Evolutionary conservation across 2,113 vertebrate species (phyloP).

Genomic region (Paraplagusia blochii): DNA sequence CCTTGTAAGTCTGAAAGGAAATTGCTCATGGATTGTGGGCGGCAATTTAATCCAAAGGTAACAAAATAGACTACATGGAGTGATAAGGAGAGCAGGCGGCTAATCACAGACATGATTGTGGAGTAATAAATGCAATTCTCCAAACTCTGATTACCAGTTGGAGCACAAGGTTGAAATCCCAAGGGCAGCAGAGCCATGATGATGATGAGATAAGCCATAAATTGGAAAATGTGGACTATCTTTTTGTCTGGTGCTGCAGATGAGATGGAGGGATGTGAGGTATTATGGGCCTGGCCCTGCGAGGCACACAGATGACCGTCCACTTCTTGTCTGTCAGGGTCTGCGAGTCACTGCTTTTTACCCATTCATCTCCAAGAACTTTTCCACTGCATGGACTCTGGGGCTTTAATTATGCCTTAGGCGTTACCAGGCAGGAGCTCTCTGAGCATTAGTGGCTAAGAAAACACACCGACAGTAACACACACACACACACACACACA

Average conservation of each 20-base stretch:
- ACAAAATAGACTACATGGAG: slow-evolving; percentile 4
- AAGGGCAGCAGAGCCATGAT: slow-evolving; percentile 47
- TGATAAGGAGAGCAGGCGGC: slow-evolving; percentile 17
- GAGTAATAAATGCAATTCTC: slow-evolving; percentile 47
- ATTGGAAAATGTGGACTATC: slow-evolving; percentile 42
- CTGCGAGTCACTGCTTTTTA: slow-evolving; percentile 23
- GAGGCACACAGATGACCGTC: slow-evolving; percentile 42
- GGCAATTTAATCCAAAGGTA: slow-evolving; percentile 23
- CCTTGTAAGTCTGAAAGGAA: slow-evolving; percentile 22
- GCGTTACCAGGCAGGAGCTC: slow-evolving; percentile 35
- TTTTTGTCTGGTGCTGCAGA: slow-evolving; percentile 29
- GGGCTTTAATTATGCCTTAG: slow-evolving; percentile 61
- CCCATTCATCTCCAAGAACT: slow-evolving; percentile 51
- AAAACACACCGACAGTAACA: slow-evolving; percentile 34
- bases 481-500: not conserved
- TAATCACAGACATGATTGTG: slow-evolving; percentile 39
- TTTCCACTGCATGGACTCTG: slow-evolving; percentile 33
- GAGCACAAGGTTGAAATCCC: slow-evolving; percentile 45
- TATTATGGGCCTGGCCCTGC: slow-evolving; percentile 19
- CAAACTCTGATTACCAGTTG: slow-evolving; percentile 44
- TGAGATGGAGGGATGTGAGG: slow-evolving; percentile 33
- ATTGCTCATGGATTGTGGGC: slow-evolving; percentile 33
- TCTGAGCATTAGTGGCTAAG: slow-evolving; percentile 55
- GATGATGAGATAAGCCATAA: slow-evolving; percentile 53
- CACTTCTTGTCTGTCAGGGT: slow-evolving; percentile 42